Evolutionary conservation across 2,888 invertebrate genomes (phyloP), one percentile per base, ranked within the genome.

Genomic region (Crematogaster levior): DNA sequence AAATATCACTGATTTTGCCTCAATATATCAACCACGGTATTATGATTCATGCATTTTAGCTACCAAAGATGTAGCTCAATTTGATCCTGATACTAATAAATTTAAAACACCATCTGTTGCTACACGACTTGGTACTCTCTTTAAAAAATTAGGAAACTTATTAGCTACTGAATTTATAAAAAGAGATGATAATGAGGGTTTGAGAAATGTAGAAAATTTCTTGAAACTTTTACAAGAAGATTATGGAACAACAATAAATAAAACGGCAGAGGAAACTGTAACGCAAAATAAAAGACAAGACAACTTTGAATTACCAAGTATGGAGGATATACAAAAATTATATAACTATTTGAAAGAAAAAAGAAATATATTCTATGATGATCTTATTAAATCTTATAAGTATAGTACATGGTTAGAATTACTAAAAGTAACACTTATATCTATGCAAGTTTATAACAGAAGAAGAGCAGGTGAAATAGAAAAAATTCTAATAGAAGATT

Each of bases 281-380:
- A 27, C 40, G 2, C 40, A 40, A 4, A 51, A 79, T 24, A 82
- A 61, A 56, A 66, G 86, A 3, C 75, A 65, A 43, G 60, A 46
- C 6, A 77, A 53, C 40, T n/a, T 77, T 1, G 21, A 60, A 40
- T 21, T 85, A 21, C 86, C 84, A 48, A 66, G 70, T 12, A 77
- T 53, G n/a, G 60, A 40, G 0, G 86, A 88, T n/a, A 85, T 86
- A 21, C n/a, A 56, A 0, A 83, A 81, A 58, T 27, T 85, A 21
- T 37, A 83, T n/a, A 10, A 34, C 0, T 82, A 80, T 51, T 66
- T 85, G 21, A 60, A 61, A 10, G 46, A 63, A 12, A n/a, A 34
- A 61, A 27, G 73, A 6, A 60, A 43, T 21, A 53, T 4, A 9
- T 30, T 46, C 0, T 65, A 65, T 27, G 27, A 1, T 5, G 43